A percentile compares a stretch with the other conserved stretches of the same genome.
Conservation (phyloP, 2,888 invertebrate species). For the Acronicta psi region DNA sequence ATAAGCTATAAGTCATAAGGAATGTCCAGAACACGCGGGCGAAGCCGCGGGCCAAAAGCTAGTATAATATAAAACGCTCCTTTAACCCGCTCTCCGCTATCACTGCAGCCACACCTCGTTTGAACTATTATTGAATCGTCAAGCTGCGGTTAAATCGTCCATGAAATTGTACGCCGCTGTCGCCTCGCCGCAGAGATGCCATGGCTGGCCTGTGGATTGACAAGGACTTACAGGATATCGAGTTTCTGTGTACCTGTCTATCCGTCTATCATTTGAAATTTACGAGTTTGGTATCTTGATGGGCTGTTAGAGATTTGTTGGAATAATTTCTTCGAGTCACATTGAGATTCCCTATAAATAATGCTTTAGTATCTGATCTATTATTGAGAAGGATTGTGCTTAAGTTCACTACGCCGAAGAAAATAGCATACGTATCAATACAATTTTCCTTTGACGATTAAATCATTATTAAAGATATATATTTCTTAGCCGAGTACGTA, state of each 20-base stretch:
- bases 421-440: too few species aligned
- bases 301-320: background rate
- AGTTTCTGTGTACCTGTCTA: constrained; percentile 18
- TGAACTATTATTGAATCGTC: constrained; percentile 48
- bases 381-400: too few species aligned
- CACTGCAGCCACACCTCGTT: constrained; percentile 1
- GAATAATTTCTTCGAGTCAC: background rate
- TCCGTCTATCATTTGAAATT: constrained; percentile 21
- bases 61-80: too few species aligned
- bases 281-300: background rate
- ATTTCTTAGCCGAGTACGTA: too few species aligned
- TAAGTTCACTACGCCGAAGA: too few species aligned
- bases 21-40: too few species aligned
- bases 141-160: constrained; percentile 41
- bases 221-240: constrained; percentile 9
- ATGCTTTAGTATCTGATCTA: too few species aligned
- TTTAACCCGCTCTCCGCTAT: constrained; percentile 19
- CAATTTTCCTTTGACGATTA: too few species aligned
- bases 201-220: constrained; percentile 1
- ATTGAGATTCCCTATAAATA: background rate
- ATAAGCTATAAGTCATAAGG: too few species aligned
- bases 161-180: constrained; percentile 47
- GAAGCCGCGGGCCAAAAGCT: too few species aligned
- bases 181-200: constrained; percentile 22
- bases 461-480: too few species aligned